Base-by-base conservation (phyloP, 2,797 vertebrate species). In the Caiman crocodilus region DNA sequence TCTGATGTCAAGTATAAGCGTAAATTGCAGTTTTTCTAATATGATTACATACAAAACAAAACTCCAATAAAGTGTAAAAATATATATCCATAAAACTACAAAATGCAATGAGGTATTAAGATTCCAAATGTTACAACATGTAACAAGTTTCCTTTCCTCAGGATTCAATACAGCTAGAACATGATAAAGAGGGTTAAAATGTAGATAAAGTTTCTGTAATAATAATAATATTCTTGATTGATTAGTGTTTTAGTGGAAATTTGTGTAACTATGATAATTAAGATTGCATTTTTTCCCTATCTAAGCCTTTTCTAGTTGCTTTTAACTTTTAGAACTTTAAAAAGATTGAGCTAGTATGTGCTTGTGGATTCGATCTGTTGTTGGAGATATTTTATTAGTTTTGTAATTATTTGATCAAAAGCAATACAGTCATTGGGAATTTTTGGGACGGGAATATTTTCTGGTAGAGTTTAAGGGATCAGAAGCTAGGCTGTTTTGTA, bases 21-120 rank as follows among this genome's bases (percentile, higher is more conserved):
- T 79, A 82, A 87, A 84, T 17, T 23, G 64, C 21, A 94, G 64
- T 82, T 88, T 79, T 92, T 75, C n/a, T 74, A 3, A 21, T 76
- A 91, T 58, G 78, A 42, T 60, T 85, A 64, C 21, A 30, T 84
- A 92, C 32, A 78, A 89, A 84, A 26, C 80, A 88, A 94, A 93
- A 93, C 90, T 92, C 82, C 0, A 1, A 69, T 63, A 94, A 92
- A 85, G 92, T 63, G 69, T 50, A 74, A 92, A 94, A 93, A 50
- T 35, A 79, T 75, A 85, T 60, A 91, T 93, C 75, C 90, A 35
- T 76, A 95, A 92, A 50, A 79, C 87, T 85, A 83, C 94, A 89
- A 95, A 96, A 92, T n/a, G 42, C 55, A 95, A 94, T 90, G 85
- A 93, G 65, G 77, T 76, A 88, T 94, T 93, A 94, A 92, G 96